These are phyloP conservation scores for Drosophila sproati DNA, from an alignment of 1,140 invertebrate species.

Conservation along the genomic window DNA sequence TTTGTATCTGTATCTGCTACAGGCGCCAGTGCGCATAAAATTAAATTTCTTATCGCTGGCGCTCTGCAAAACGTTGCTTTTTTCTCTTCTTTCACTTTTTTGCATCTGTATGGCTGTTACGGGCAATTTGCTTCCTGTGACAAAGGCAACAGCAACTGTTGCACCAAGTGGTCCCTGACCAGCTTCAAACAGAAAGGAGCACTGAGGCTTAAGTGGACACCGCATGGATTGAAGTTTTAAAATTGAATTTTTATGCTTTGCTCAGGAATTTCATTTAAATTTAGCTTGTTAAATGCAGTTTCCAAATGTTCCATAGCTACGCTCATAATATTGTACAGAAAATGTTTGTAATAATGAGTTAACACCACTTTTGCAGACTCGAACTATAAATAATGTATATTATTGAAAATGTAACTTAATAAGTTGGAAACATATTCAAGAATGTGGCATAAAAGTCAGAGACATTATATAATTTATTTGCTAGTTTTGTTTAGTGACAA, in stretches of 20 bases:
- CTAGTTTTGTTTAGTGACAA: too few relatives aligned
- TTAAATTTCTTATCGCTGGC: slow-evolving; percentile 51
- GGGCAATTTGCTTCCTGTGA: slow-evolving; percentile 31
- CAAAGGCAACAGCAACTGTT: slow-evolving; percentile 28
- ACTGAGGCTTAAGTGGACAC: slow-evolving; percentile 4
- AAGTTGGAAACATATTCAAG: too few relatives aligned
- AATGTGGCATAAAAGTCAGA: too few relatives aligned
- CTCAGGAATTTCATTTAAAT: slow-evolving; percentile 29
- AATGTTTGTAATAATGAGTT: background rate
- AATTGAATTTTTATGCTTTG: slow-evolving; percentile 20
- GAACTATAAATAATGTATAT: too few relatives aligned
- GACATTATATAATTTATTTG: too few relatives aligned
- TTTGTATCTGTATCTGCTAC: slow-evolving; percentile 16
- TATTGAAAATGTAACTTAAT: too few relatives aligned
- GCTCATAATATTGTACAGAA: background rate
- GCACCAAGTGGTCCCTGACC: slow-evolving; percentile 25
- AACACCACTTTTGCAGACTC: background rate
- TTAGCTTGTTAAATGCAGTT: slow-evolving; percentile 4
- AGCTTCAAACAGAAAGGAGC: slow-evolving; percentile 26
- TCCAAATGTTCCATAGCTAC: background rate
- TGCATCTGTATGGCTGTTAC: slow-evolving; percentile 8
- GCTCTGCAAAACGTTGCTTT: slow-evolving; percentile 19
- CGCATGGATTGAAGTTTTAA: slow-evolving; percentile 28
- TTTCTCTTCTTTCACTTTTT: slow-evolving; percentile 3
- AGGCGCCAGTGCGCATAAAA: slow-evolving; percentile 57